Conservation (phyloP, 1,140 invertebrate species). For the Trinorchestia longiramus region DNA sequence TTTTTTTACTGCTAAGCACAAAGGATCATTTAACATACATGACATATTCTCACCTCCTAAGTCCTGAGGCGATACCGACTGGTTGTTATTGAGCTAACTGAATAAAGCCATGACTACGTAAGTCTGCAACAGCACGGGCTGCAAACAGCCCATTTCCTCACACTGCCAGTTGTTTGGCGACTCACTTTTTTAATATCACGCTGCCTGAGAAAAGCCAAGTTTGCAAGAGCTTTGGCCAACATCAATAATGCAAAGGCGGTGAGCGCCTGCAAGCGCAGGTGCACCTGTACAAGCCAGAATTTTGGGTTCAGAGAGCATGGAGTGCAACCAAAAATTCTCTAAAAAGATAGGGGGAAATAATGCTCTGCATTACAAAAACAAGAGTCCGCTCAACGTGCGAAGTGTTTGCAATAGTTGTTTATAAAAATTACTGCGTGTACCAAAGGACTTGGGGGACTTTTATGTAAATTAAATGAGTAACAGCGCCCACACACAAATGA, state of each 20-base stretch:
- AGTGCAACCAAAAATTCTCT: not conserved
- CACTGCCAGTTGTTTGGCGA: not conserved
- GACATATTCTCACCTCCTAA: not conserved
- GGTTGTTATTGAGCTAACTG: not conserved
- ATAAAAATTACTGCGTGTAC: not conserved
- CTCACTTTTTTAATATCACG: not conserved
- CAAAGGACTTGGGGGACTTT: not conserved
- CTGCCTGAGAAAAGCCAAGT: not conserved
- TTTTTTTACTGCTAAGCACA: too few species aligned
- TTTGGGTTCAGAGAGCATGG: not conserved
- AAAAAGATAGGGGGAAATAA: not conserved
- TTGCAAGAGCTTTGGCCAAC: not conserved
- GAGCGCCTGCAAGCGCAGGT: not conserved
- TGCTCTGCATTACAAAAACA: not conserved
- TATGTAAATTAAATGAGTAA: not conserved
- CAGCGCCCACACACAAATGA: not conserved
- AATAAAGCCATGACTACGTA: not conserved
- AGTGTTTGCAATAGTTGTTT: not conserved
- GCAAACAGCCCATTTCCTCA: not conserved
- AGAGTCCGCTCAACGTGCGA: not conserved
- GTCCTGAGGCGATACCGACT: not conserved
- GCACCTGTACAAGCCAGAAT: not conserved
- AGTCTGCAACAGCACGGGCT: not conserved
- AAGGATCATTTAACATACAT: not conserved
- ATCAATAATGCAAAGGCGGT: not conserved